Percentiles rank a stretch among this genome's conserved stretches.
These are phyloP conservation scores for Numenius phaeopus DNA, from an alignment of 2,797 vertebrate species.

Conservation along the genomic window DNA sequence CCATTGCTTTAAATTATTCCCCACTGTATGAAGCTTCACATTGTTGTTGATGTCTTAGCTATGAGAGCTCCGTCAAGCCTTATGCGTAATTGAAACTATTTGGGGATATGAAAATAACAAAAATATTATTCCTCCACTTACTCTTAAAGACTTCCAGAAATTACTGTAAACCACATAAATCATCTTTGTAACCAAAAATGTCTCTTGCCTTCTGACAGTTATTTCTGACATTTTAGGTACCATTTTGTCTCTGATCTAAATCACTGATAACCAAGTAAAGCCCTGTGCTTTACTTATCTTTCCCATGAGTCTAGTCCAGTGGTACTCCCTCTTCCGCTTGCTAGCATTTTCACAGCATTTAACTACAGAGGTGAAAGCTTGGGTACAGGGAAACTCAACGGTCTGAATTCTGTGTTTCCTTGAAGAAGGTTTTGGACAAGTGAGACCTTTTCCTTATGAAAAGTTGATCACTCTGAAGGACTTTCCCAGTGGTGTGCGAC, in stretches of 20 bases:
- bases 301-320: neutral
- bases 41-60: neutral
- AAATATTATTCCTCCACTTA: neutral
- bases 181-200: neutral
- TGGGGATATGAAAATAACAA: neutral
- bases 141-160: neutral
- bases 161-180: neutral
- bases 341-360: neutral
- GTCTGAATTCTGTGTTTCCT: neutral
- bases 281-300: neutral
- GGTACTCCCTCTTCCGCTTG: neutral
- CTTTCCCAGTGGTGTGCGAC: neutral
- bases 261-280: neutral
- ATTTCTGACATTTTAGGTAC: neutral
- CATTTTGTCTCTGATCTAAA: neutral
- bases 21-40: accelerated
- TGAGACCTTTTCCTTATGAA: neutral
- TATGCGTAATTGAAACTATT: neutral
- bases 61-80: neutral
- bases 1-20: neutral
- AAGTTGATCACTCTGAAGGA: neutral
- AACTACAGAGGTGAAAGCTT: neutral
- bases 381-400: neutral
- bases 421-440: neutral
- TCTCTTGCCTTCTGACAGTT: neutral